Conservation (phyloP, 2,888 invertebrate genomes). For the Rhyacophila evoluta region DNA sequence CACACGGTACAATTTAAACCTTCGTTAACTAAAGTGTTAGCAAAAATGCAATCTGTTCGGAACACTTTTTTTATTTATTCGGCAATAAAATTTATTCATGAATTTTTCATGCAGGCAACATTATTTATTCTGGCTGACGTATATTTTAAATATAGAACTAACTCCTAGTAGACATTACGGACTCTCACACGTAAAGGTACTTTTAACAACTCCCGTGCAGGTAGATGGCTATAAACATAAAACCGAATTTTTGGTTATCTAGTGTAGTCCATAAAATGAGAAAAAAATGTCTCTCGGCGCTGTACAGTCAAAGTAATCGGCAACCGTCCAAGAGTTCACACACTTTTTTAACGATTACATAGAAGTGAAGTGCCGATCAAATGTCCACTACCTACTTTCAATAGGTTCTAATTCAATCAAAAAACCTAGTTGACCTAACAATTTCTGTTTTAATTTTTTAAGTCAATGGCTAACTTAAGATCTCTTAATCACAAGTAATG, state of each 20-base stretch:
- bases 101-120: constrained; percentile 27
- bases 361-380: no score
- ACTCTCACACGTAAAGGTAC: neutral
- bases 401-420: no score
- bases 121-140: neutral
- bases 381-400: no score
- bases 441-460: no score
- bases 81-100: constrained; percentile 28
- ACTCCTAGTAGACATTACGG: neutral
- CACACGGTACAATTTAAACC: neutral
- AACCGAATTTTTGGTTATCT: constrained; percentile 38
- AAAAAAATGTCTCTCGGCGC: neutral
- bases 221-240: constrained; percentile 27
- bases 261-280: constrained; percentile 27
- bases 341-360: no score
- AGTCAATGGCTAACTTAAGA: no score
- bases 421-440: no score
- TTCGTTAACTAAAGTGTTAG: neutral
- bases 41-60: constrained; percentile 11
- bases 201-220: constrained; percentile 29
- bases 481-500: no score
- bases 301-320: neutral
- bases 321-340: neutral
- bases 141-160: neutral
- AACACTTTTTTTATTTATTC: constrained; percentile 23